Evolutionary conservation across 2,113 vertebrate species (phyloP).

Genomic region (Holacanthus passer): DNA sequence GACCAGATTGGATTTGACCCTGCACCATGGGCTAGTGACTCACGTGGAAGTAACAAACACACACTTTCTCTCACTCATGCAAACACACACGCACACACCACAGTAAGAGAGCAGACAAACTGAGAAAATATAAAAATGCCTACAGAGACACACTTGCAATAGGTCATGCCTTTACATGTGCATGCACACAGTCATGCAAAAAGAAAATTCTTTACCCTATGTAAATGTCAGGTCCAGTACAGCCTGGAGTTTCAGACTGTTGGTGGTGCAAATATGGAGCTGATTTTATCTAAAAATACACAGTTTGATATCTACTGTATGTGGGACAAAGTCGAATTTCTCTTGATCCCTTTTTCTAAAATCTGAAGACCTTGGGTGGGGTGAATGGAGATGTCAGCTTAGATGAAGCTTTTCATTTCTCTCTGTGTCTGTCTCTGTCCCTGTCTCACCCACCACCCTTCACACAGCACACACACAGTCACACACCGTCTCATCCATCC

Average conservation of each 20-base stretch:
- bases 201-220: conserved; percentile 24
- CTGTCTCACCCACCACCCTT: conserved; percentile 5
- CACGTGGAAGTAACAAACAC: conserved; percentile 46
- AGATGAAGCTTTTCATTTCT: conserved; percentile 56
- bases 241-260: conserved; percentile 27
- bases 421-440: conserved; percentile 17
- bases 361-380: conserved; percentile 14
- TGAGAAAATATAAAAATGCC: conserved; percentile 21
- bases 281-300: conserved; percentile 59
- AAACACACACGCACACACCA: conserved; percentile 13
- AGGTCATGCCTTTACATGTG: conserved; percentile 23
- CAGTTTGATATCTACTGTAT: conserved; percentile 41
- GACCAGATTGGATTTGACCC: conserved; percentile 83
- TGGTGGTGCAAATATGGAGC: conserved; percentile 31
- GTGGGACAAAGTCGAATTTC: conserved; percentile 10
- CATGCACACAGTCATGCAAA: conserved; percentile 13
- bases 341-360: conserved; percentile 23
- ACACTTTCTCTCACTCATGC: conserved; percentile 5
- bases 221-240: conserved; percentile 60
- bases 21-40: conserved; percentile 72
- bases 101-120: conserved; percentile 11
- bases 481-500: conserved; percentile 33
- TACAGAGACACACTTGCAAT: conserved; percentile 13
- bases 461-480: not conserved
- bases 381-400: conserved; percentile 38